These are phyloP conservation scores for Patella depressa DNA, from an alignment of 2,888 invertebrate genomes.

Conservation along the genomic window DNA sequence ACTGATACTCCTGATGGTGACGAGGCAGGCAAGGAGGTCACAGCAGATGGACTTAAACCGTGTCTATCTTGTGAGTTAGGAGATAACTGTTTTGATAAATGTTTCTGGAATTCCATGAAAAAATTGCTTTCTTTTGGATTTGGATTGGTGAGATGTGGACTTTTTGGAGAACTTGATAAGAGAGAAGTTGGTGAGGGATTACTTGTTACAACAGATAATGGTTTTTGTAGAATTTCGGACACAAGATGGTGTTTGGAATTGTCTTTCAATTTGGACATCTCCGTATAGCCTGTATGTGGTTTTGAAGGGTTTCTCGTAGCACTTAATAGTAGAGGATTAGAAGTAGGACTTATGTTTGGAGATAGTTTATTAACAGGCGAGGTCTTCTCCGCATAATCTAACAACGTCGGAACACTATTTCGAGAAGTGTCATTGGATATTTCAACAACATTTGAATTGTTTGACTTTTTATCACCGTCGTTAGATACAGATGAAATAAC, in stretches of 20 bases:
- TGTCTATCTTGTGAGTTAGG: constrained; percentile 5
- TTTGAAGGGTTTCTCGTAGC: constrained; percentile 14
- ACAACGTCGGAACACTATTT: constrained; percentile 36
- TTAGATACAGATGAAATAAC: no score
- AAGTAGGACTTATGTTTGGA: neutral
- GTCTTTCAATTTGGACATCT: neutral
- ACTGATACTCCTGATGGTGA: constrained; percentile 7
- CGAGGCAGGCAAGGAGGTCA: constrained; percentile 12
- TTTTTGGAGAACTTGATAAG: neutral
- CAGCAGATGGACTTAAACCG: neutral
- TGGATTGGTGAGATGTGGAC: constrained; percentile 13
- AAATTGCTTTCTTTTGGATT: constrained; percentile 34
- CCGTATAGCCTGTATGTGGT: neutral
- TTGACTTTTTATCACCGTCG: neutral
- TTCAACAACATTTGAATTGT: constrained; percentile 1
- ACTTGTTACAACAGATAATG: constrained; percentile 8
- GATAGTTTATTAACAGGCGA: constrained; percentile 8
- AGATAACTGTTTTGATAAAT: constrained; percentile 22
- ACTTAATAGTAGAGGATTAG: neutral
- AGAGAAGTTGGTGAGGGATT: neutral
- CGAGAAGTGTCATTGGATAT: constrained; percentile 9
- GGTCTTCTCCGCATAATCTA: constrained; percentile 39
- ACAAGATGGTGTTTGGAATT: constrained; percentile 15
- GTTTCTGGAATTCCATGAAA: constrained; percentile 49
- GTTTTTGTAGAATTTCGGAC: constrained; percentile 23